Base-by-base conservation (phyloP, 2,113 vertebrate genomes). In the Psittacula cyanocephala region DNA sequence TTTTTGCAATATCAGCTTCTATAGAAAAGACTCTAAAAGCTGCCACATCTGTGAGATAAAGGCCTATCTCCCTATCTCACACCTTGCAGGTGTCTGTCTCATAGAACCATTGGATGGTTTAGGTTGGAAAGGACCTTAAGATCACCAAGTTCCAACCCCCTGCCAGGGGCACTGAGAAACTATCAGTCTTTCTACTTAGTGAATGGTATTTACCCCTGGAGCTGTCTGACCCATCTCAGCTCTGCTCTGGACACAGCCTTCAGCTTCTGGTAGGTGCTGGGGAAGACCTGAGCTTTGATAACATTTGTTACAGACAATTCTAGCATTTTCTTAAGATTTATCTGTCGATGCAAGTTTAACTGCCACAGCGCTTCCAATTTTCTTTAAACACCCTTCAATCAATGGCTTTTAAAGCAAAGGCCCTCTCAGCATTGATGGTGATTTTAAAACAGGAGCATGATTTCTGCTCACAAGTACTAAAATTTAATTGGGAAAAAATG, bases 331-430 rank as follows among this genome's bases (percentile, higher is more conserved):
- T 69, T 47, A n/a, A 90, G 80, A 76, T 79, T 43, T 79, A 81
- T 52, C 43, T 86, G 55, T 59, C 69, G 76, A 62, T 62, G 77
- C 28, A 87, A 71, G 20, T 87, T 93, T 69, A 92, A 89, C 62
- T 89, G 81, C 62, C 67, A 65, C 37, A 29, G 33, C 82, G 94
- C 80, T 93, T 93, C 88, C 74, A 85, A 65, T 89, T 94, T 77
- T 31, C 64, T 91, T 91, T 91, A 93, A 95, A 92, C 57, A 65
- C 28, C n/a, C 33, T 72, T 93, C 91, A 79, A 67, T 93, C 86
- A 88, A 79, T 53, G 72, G 77, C 44, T 41, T 88, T 91, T 80
- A 94, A 81, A 76, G 80, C 39, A 50, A 57, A 81, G 80, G 57
- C 37, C 46, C 37, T 79, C 83, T 69, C 33, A 78, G 52, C 9